Percentiles rank a stretch among this genome's conserved stretches.
Conservation (phyloP, 1,140 invertebrate species). For the Asbolus verrucosus region DNA sequence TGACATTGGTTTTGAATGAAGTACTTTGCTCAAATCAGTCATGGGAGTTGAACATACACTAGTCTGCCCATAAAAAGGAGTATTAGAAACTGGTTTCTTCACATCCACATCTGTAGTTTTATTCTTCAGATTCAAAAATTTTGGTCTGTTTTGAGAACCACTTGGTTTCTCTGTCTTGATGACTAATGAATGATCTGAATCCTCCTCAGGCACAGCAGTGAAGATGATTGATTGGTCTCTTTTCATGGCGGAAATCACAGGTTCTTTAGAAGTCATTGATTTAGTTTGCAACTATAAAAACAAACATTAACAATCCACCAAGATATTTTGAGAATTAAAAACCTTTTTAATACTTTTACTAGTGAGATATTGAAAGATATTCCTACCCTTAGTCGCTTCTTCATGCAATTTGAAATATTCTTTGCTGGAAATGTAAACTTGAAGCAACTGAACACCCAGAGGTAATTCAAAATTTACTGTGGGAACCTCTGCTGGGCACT, state of each 20-base stretch:
- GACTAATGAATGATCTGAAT: conserved; percentile 65
- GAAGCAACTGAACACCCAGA: conserved; percentile 80
- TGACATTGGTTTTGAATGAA: conserved; percentile 77
- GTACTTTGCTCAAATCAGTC: conserved; percentile 73
- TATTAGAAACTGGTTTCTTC: conserved; percentile 47
- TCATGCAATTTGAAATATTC: conserved; percentile 71
- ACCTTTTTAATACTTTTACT: conserved; percentile 57
- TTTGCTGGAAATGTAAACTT: conserved; percentile 77
- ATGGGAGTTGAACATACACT: conserved; percentile 81
- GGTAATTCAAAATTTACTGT: conserved; percentile 76
- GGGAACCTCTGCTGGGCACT: conserved; percentile 78
- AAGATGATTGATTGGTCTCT: conserved; percentile 82
- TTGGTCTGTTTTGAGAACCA: conserved; percentile 61
- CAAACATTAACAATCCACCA: conserved; percentile 53
- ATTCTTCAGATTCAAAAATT: conserved; percentile 65
- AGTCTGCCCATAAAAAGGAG: conserved; percentile 72
- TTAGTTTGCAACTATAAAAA: conserved; percentile 24
- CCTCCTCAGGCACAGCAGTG: conserved; percentile 82
- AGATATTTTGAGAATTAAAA: background rate
- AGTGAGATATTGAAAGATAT: conserved; percentile 53
- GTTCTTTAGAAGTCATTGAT: conserved; percentile 60
- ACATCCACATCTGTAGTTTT: conserved; percentile 56
- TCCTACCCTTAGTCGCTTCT: conserved; percentile 57
- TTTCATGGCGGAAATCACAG: conserved; percentile 71
- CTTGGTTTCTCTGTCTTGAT: conserved; percentile 59